Base-by-base conservation (phyloP, 2,113 vertebrate genomes). In the Esox niger region DNA sequence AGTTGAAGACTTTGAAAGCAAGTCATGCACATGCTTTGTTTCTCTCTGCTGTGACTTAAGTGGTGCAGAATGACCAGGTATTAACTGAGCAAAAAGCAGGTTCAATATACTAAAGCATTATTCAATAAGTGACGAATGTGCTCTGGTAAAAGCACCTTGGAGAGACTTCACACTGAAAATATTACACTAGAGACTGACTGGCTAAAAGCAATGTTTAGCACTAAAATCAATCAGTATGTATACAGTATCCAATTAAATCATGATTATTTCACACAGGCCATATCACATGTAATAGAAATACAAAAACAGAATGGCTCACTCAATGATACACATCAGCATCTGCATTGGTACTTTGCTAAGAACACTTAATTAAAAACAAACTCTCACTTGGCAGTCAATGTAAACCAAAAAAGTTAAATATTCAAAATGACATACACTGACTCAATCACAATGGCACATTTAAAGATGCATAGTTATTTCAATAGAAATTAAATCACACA, bases 391-490 rank as follows among this genome's bases (percentile, higher is more conserved):
- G 74, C 62, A 78, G 59, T 81, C 46, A 52, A 43, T 59, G 49
- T 76, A 75, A 75, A 63, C 62, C 13, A 49, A 47, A 64, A 60
- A 62, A 31, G 20, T 38, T 69, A 71, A 61, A 46, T 54, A 32
- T 47, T 21, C 66, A 38, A 82, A 82, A 85, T 75, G 80, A 74
- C 76, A 69, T 52, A 49, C 35, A 69, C 69, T 63, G 69, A 77
- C 62, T 21, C 47, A 2, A 81, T 76, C 55, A 77, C 75, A 71
- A 58, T 43, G 46, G 79, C 81, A 87, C 81, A 80, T 76, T 83
- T 61, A 64, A 73, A 62, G 79, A 85, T 85, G 80, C 72, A 80
- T 80, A 82, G 79, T 77, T 79, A 61, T 71, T 68, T 73, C 69
- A 84, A 80, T 81, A 79, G 6, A 23, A 25, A 73, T 58, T 30